Evolutionary conservation across 2,888 invertebrate species (phyloP).

Genomic region (Calephelis perditalis): DNA sequence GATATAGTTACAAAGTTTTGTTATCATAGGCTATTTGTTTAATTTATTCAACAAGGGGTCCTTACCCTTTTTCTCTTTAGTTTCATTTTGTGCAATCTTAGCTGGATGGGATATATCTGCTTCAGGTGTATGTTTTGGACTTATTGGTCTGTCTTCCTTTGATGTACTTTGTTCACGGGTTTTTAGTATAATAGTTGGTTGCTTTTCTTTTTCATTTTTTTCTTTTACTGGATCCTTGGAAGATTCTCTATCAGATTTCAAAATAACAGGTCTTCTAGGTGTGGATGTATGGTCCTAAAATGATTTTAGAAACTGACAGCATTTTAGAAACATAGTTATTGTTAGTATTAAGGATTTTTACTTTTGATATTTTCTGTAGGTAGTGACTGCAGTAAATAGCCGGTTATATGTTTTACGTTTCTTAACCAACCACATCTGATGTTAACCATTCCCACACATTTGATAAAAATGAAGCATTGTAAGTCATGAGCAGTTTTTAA

Average conservation of each 20-base stretch:
- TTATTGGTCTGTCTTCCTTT: conserved; percentile 78
- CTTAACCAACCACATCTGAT: too few relatives aligned
- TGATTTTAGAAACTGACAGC: neutral
- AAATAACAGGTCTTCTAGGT: conserved; percentile 59
- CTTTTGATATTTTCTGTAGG: too few relatives aligned
- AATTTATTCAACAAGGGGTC: neutral
- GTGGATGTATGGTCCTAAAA: conserved; percentile 48
- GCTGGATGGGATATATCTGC: conserved; percentile 53
- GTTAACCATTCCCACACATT: too few relatives aligned
- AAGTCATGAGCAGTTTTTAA: too few relatives aligned
- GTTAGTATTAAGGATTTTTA: too few relatives aligned
- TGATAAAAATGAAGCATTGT: too few relatives aligned
- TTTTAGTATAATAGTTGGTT: conserved; percentile 84
- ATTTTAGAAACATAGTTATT: too few relatives aligned
- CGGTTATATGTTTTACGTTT: too few relatives aligned
- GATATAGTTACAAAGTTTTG: neutral
- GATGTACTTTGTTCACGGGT: conserved; percentile 78
- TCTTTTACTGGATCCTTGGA: conserved; percentile 55
- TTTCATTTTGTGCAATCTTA: conserved; percentile 73
- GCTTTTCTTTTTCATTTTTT: conserved; percentile 67
- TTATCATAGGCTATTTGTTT: neutral
- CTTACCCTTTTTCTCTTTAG: conserved; percentile 66
- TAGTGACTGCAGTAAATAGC: too few relatives aligned
- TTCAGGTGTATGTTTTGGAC: conserved; percentile 75
- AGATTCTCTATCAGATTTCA: conserved; percentile 69